A percentile compares a stretch with the other conserved stretches of the same genome.
Conservation (phyloP, 2,113 vertebrate species). For the Anser brachyrhynchus region DNA sequence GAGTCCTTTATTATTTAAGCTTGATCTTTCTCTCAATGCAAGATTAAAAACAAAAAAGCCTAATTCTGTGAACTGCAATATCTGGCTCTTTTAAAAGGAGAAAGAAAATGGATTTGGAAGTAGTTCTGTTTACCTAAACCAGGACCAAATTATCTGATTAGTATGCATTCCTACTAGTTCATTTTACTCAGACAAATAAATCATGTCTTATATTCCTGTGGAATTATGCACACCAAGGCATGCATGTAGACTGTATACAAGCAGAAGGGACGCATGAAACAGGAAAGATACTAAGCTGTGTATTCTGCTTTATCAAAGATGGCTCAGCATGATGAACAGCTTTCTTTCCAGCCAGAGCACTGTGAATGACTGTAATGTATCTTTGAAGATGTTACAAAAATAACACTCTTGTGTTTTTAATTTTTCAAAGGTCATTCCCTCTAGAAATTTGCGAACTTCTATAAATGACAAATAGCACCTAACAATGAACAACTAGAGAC, state of each 20-base stretch:
- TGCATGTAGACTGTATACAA: fast-evolving
- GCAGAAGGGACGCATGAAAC: not conserved
- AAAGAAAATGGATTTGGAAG: not conserved
- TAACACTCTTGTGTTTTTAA: not conserved
- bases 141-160: not conserved
- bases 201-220: not conserved
- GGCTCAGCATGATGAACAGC: not conserved
- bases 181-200: not conserved
- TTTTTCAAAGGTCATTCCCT: not conserved
- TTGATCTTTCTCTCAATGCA: not conserved
- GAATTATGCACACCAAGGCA: not conserved
- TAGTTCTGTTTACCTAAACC: not conserved
- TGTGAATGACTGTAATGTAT: not conserved
- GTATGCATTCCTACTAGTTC: not conserved
- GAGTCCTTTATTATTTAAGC: not conserved
- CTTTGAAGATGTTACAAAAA: not conserved
- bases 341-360: not conserved
- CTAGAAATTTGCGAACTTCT: not conserved
- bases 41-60: not conserved
- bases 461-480: not conserved
- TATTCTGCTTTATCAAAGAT: not conserved
- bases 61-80: not conserved
- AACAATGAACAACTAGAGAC: not conserved
- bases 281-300: not conserved
- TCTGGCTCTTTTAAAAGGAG: not conserved